Evolutionary conservation across 1,140 invertebrate genomes (phyloP), one percentile per base, ranked within the genome.

Genomic region (Drosophila lacteicornis): DNA sequence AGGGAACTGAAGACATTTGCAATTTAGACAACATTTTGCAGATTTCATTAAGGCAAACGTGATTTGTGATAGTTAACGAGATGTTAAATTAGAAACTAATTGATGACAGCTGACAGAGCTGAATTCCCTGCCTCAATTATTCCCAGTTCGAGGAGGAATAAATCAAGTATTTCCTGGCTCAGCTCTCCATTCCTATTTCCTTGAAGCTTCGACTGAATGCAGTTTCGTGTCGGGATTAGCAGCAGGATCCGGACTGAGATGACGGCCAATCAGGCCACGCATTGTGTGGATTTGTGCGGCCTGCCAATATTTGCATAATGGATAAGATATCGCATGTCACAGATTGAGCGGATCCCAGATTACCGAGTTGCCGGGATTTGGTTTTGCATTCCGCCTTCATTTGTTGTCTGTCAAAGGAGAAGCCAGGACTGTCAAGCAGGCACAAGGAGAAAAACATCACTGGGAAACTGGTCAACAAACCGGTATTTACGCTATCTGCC

Each of bases 261-360:
- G 22, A 22, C 8, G 19, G 30, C 43, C 77, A 88, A 83, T 80
- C 80, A 70, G 73, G 42, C 30, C 43, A 75, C 69, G 78, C 62
- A 80, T 81, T 76, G 73, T 68, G 73, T 65, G 85, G 69, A 84
- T 88, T 87, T 87, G 53, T 40, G 79, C 60, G 40, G 61, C 38
- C 55, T 84, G 69, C 73, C 85, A 81, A 88, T 88, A 88, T 88
- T 88, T 88, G 76, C 84, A 88, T 88, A 88, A 88, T 90, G 88
- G 82, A 88, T 90, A 81, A 88, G 82, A 88, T 90, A 81, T 82
- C 78, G 73, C 84, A 80, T 84, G 85, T 88, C 80, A 71, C 76
- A 79, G 59, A 79, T 79, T 71, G 63, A 75, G 55, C 59, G 58
- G 50, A 56, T 40, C 53, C 51, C 46, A 53, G 62, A 73, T 67